Base-by-base conservation (phyloP, 2,113 vertebrate genomes). In the Lasiurus borealis region DNA sequence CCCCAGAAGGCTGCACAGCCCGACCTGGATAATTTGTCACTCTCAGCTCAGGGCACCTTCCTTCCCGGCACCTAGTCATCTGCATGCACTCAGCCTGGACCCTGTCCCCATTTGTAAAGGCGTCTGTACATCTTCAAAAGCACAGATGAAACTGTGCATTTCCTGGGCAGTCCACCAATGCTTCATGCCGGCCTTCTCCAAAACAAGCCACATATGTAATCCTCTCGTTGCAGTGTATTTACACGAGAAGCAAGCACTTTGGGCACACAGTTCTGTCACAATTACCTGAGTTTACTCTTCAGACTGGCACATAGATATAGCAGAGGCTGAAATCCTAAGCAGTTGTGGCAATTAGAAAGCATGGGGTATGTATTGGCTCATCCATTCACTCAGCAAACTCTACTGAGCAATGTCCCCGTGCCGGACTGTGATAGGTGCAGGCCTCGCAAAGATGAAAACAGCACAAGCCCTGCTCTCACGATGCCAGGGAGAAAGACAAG, bases 101-200 rank as follows among this genome's bases (percentile, higher is more conserved):
- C 66, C n/a, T 57, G 6, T 27, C 15, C 83, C 66, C 31, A 6
- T 36, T 50, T 93, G 93, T 85, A 81, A 96, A 93, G 93, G 76
- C 34, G 34, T 82, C 85, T 10, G 6, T 25, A 54, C 48, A 75
- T 21, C 71, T 91, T 93, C 69, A 57, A 23, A 94, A 86, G 72
- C 18, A 34, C 8, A 73, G 9, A 31, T 48, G n/a, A 64, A 64
- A 31, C 36, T 93, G 23, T 72, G 46, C 85, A 36, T 75, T 93
- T 91, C 66, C 62, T 71, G 34, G 48, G 50, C 36, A 87, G 18
- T 8, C 46, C 54, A n/a, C 77, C 40, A 18, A 1, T 4, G 18
- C 44, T 50, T 31, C 75, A 29, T 21, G 75, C 29, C 23, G 10
- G 25, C 21, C 34, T 93, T 91, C 95, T 94, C 75, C 59, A 72